Conservation (phyloP, 2,113 vertebrate genomes). For the Terrapene triunguis region DNA sequence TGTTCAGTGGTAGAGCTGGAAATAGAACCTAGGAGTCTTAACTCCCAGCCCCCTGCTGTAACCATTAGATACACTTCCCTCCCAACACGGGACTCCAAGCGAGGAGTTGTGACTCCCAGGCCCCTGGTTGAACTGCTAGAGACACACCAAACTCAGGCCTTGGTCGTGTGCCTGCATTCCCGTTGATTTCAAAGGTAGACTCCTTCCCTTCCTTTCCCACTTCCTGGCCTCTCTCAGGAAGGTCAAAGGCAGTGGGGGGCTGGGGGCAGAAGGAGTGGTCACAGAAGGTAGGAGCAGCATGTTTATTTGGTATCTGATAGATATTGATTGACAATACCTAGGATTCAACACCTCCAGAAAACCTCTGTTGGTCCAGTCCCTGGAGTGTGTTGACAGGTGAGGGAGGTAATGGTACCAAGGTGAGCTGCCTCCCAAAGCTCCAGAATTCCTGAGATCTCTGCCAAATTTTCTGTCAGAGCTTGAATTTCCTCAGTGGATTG, state of each 20-base stretch:
- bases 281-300: background rate
- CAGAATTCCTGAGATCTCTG: background rate
- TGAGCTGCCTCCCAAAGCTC: background rate
- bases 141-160: background rate
- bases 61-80: background rate
- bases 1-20: background rate
- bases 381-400: background rate
- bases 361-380: background rate
- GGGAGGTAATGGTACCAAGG: background rate
- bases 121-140: background rate
- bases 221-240: background rate
- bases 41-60: background rate
- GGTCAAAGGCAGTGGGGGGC: background rate
- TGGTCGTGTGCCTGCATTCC: background rate
- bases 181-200: background rate
- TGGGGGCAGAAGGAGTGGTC: background rate
- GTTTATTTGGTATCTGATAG: background rate
- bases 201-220: background rate
- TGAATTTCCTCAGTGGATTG: background rate
- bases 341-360: background rate
- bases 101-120: background rate
- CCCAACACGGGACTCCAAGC: background rate
- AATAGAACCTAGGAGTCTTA: background rate
- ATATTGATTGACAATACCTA: background rate
- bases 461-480: background rate